A percentile compares a stretch with the other conserved stretches of the same genome.
These are phyloP conservation scores for Ostrea denselamellosa DNA, from an alignment of 1,140 invertebrate species.

Conservation along the genomic window DNA sequence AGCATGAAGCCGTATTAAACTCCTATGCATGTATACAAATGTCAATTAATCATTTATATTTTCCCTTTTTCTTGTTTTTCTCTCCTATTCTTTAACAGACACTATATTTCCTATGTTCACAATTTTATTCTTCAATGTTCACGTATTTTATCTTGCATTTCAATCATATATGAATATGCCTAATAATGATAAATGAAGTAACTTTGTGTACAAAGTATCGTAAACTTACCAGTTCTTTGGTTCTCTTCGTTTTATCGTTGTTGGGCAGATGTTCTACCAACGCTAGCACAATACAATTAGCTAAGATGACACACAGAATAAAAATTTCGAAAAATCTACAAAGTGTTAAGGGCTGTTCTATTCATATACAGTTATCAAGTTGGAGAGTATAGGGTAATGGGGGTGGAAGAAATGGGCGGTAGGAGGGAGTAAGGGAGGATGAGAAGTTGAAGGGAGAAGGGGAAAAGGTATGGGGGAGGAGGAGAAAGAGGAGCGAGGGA, in stretches of 20 bases:
- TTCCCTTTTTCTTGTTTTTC: too few relatives aligned
- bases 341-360: not conserved
- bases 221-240: slow-evolving; percentile 93
- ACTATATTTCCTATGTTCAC: too few relatives aligned
- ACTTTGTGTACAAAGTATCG: not conserved
- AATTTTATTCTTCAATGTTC: too few relatives aligned
- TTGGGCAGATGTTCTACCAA: slow-evolving; percentile 98
- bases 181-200: not conserved
- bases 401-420: too few relatives aligned
- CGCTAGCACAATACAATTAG: slow-evolving; percentile 99
- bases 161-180: not conserved
- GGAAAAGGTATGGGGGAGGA: too few relatives aligned
- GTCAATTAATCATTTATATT: too few relatives aligned
- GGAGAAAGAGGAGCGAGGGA: too few relatives aligned
- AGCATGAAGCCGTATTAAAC: not conserved
- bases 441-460: too few relatives aligned
- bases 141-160: not conserved
- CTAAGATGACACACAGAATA: slow-evolving; percentile 96
- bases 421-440: too few relatives aligned
- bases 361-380: too few relatives aligned
- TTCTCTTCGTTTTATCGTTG: slow-evolving; percentile 97
- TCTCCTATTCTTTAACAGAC: too few relatives aligned
- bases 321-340: slow-evolving; percentile 12
- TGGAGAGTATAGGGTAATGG: too few relatives aligned
- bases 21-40: not conserved